Evolutionary conservation across 2,797 vertebrate genomes (phyloP).

Genomic region (Scleropages formosus): DNA sequence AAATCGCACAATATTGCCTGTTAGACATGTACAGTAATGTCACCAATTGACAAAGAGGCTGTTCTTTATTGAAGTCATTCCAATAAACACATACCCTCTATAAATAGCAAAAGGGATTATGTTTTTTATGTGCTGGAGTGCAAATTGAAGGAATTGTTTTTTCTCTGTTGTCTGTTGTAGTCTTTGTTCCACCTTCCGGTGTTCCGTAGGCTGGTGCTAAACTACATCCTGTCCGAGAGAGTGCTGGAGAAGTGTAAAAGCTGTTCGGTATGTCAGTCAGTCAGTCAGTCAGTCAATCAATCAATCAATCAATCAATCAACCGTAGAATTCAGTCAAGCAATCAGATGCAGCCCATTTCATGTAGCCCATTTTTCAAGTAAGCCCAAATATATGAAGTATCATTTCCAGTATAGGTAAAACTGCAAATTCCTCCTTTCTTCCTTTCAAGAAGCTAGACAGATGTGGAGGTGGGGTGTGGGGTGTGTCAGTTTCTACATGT

Average conservation of each 20-base stretch:
- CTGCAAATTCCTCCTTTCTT: too few relatives aligned
- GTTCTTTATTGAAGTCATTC: neutral
- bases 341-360: too few relatives aligned
- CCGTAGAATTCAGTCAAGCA: too few relatives aligned
- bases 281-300: neutral
- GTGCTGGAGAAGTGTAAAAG: conserved; percentile 79
- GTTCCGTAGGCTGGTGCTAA: conserved; percentile 88
- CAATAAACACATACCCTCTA: conserved; percentile 2
- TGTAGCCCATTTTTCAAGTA: too few relatives aligned
- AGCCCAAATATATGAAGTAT: too few relatives aligned
- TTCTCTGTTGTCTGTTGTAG: conserved; percentile 62
- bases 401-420: too few relatives aligned
- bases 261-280: conserved; percentile 75
- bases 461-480: too few relatives aligned
- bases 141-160: conserved; percentile 26
- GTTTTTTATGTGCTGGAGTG: conserved; percentile 12
- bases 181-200: conserved; percentile 92
- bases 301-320: too few relatives aligned
- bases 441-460: too few relatives aligned
- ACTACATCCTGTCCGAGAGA: conserved; percentile 80
- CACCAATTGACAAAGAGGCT: neutral
- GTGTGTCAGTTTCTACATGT: too few relatives aligned
- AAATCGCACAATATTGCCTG: neutral
- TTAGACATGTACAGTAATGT: neutral
- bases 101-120: neutral